Evolutionary conservation across 2,888 invertebrate species (phyloP), one percentile per base, ranked within the genome.

Genomic region (Latrodectus hesperus): DNA sequence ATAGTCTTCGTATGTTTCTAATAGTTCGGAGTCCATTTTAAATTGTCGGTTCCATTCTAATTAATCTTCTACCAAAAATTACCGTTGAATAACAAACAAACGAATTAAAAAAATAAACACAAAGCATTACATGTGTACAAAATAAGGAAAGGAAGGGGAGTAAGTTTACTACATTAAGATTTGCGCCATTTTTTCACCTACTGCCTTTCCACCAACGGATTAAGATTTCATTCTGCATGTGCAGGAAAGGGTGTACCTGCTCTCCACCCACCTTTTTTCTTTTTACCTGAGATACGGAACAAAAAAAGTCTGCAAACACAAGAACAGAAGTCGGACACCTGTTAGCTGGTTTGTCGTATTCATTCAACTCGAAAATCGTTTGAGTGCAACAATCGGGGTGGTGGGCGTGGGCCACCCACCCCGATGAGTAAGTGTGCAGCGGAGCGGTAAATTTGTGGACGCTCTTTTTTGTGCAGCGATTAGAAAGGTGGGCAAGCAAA

Each of bases 331-430:
- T 60, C 60, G 14, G 60, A 78, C 76, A 72, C 77, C 81, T 75
- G 80, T 75, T 80, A 74, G n/a, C 73, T 72, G 76, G 86, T 77
- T 76, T 87, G 86, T 87, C 84, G n/a, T 78, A 73, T 73, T 80
- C 75, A 82, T 75, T 71, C 52, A 68, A 68, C 38, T 38, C 6
- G 38, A 67, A 60, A 53, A 26, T 60, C 52, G 53, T 55, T 51
- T 52, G 71, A 38, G 16, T 70, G 55, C 75, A 64, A 74, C 60
- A 81, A 80, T 75, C 81, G 76, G 51, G 52, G 78, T 60, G 70
- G 78, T 84, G 78, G 75, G 86, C 81, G 86, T 60, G 76, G 60
- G 60, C 65, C 78, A 68, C 77, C 78, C 74, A 79, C 80, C 79
- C 26, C 38, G 17, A 60, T 60, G 60, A 60, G n/a, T 60, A n/a